Conservation (phyloP, 2,113 vertebrate species). For the Dendrocopos noguchii region DNA sequence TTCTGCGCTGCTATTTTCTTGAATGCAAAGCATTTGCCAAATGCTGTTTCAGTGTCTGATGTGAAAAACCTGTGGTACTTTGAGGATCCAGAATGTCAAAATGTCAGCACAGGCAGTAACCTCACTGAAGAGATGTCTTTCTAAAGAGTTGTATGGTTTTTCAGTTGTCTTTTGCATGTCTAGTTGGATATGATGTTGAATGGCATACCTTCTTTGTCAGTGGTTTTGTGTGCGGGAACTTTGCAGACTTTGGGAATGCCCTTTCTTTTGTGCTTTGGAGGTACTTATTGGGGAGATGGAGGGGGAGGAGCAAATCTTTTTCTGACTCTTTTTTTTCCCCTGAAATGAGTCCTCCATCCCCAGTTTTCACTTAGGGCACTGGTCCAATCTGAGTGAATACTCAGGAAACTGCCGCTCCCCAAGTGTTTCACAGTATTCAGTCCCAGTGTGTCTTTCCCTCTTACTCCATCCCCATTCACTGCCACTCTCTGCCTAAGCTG, state of each 20-base stretch:
- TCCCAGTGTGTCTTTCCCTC: neutral
- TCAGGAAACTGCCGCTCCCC: neutral
- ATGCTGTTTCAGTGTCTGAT: fast-evolving
- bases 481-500: neutral
- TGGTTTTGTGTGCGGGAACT: neutral
- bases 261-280: neutral
- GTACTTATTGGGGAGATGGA: too few relatives aligned
- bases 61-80: neutral
- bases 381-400: neutral
- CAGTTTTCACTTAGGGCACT: neutral
- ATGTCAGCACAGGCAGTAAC: neutral
- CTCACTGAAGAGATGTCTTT: neutral
- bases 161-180: neutral
- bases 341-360: neutral
- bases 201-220: neutral
- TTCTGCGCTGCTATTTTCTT: neutral
- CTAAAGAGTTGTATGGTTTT: neutral
- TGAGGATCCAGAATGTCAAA: neutral
- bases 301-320: neutral
- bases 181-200: fast-evolving
- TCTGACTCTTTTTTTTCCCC: neutral
- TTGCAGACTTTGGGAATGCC: neutral
- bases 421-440: neutral
- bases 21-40: neutral
- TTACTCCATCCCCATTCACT: fast-evolving